Percentiles rank a stretch among this genome's conserved stretches.
These are phyloP conservation scores for Sinotaia quadrata DNA, from an alignment of 2,888 invertebrate species.

Conservation along the genomic window DNA sequence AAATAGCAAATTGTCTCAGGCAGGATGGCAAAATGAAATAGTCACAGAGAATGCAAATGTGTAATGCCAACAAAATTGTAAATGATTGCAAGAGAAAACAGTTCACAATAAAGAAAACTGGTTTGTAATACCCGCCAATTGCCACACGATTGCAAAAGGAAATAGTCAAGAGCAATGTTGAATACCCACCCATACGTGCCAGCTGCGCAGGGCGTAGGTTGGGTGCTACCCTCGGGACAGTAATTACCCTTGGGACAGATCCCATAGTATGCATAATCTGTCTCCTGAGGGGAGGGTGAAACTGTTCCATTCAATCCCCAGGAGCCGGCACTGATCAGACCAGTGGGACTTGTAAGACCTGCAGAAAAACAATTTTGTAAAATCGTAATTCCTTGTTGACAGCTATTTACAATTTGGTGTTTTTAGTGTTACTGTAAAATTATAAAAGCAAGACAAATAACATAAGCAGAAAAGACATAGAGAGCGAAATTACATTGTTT, in stretches of 20 bases:
- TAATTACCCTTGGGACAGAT: constrained; percentile 66
- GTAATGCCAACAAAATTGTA: too few species aligned
- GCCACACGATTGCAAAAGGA: too few species aligned
- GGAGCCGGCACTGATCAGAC: constrained; percentile 59
- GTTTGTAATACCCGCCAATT: too few species aligned
- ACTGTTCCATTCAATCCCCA: constrained; percentile 56
- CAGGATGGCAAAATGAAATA: too few species aligned
- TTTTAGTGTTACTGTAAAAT: neutral
- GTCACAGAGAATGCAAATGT: too few species aligned
- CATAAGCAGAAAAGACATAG: neutral
- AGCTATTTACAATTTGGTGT: neutral
- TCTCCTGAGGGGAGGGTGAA: constrained; percentile 52
- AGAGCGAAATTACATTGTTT: neutral
- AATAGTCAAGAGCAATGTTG: too few species aligned
- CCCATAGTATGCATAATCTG: constrained; percentile 55
- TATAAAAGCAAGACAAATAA: neutral
- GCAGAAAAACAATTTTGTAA: neutral
- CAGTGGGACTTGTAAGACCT: constrained; percentile 62
- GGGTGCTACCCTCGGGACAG: constrained; percentile 57
- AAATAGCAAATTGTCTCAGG: too few species aligned
- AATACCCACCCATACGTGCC: constrained; percentile 64
- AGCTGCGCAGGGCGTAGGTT: constrained; percentile 59
- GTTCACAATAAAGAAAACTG: too few species aligned
- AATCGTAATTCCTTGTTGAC: neutral
- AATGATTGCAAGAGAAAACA: too few species aligned